Conservation (phyloP, 2,888 invertebrate species). For the Barypeithes pellucidus region DNA sequence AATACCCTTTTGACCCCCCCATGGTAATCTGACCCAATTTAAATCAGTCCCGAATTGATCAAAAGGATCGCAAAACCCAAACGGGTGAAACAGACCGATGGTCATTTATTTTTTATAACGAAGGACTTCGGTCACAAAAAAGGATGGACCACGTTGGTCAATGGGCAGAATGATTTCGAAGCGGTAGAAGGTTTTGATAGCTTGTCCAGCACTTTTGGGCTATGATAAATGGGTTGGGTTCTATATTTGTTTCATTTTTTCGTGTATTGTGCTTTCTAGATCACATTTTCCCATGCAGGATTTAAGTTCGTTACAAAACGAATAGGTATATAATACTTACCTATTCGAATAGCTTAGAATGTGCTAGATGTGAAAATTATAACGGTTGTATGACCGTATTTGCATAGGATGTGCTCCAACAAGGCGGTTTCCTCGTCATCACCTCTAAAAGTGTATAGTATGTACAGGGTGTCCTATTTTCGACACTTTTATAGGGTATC, state of each 20-base stretch:
- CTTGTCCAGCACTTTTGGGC: neutral
- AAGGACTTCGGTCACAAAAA: slow-evolving; percentile 24
- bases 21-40: slow-evolving; percentile 28
- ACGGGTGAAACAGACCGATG: slow-evolving; percentile 3
- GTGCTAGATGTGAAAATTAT: too few species aligned
- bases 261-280: neutral
- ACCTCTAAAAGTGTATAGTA: too few species aligned
- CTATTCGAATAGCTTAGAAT: too few species aligned
- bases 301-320: too few species aligned
- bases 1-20: slow-evolving; percentile 63
- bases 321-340: too few species aligned
- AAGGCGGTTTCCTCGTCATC: too few species aligned
- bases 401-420: too few species aligned
- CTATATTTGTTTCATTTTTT: slow-evolving; percentile 11
- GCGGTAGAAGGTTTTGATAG: slow-evolving; percentile 9
- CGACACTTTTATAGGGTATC: too few species aligned
- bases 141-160: slow-evolving; percentile 27
- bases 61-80: slow-evolving; percentile 33
- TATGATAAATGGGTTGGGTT: neutral
- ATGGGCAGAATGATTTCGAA: slow-evolving; percentile 13
- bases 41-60: slow-evolving; percentile 28
- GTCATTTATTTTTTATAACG: slow-evolving; percentile 29
- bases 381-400: too few species aligned
- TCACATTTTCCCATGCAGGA: too few species aligned
- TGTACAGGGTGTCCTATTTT: too few species aligned